Conservation (phyloP, 2,113 vertebrate genomes). For the Zonotrichia leucophrys region DNA sequence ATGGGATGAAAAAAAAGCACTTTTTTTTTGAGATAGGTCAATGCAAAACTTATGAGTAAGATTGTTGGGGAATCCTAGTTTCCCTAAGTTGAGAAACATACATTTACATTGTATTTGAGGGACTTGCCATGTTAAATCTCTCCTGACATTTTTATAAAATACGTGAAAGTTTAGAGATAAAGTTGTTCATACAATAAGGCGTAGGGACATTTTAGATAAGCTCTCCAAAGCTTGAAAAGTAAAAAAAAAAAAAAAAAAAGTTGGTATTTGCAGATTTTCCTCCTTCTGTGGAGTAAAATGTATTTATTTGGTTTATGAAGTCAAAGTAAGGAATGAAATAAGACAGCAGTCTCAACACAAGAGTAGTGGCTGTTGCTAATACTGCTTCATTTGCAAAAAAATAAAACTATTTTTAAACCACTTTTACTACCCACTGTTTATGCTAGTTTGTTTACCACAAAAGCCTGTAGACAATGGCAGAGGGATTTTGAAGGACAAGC, state of each 20-base stretch:
- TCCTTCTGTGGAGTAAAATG: background rate
- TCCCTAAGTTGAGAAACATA: background rate
- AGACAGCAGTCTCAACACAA: background rate
- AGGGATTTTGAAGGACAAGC: background rate
- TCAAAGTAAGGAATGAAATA: background rate
- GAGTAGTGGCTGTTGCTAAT: background rate
- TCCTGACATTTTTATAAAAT: background rate
- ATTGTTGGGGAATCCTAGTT: background rate
- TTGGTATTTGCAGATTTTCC: background rate
- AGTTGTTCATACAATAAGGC: background rate
- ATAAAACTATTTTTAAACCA: background rate
- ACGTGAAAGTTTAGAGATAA: background rate
- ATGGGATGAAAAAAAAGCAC: background rate
- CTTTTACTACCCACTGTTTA: background rate
- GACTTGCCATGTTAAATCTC: background rate
- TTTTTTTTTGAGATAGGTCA: background rate
- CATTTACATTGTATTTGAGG: background rate
- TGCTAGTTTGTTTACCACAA: background rate
- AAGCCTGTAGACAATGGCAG: background rate
- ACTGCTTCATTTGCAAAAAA: background rate
- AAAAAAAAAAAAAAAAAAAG: background rate
- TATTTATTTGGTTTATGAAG: background rate
- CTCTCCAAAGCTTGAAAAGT: background rate
- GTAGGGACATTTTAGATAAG: background rate
- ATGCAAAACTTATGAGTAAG: background rate